Conservation (phyloP, 1,140 invertebrate species). For the Zelostemma sp. region DNA sequence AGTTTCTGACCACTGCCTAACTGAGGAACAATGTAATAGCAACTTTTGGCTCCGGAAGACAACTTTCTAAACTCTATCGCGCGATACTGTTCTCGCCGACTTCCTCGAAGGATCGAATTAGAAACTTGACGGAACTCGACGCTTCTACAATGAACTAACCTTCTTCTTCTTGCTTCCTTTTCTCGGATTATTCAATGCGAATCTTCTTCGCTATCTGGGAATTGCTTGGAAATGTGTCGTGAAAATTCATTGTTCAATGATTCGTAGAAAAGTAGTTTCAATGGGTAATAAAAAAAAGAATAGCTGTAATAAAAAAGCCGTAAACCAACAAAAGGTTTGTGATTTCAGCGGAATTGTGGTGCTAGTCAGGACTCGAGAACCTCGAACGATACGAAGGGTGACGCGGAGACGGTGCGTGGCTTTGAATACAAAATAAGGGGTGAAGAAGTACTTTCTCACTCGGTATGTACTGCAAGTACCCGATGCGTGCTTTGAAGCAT, state of each 20-base stretch:
- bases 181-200: not conserved
- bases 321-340: not conserved
- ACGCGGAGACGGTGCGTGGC: slow-evolving; percentile 40
- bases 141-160: not conserved
- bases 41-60: not conserved
- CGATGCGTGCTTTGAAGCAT: not conserved
- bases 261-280: not conserved
- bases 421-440: slow-evolving; percentile 57
- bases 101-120: not conserved
- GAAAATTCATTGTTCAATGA: not conserved
- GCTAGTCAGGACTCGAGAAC: slow-evolving; percentile 28
- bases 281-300: not conserved
- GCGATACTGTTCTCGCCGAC: not conserved
- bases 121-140: not conserved
- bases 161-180: not conserved
- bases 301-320: not conserved
- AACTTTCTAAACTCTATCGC: not conserved
- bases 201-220: not conserved
- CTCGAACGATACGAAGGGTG: slow-evolving; percentile 19
- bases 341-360: slow-evolving; percentile 10
- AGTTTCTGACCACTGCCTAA: slow-evolving; percentile 1
- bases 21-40: not conserved
- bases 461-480: slow-evolving; percentile 15
- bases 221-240: not conserved
- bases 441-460: slow-evolving; percentile 39